These are phyloP conservation scores for Lathronympha strigana DNA, from an alignment of 2,888 invertebrate species.

Conservation along the genomic window DNA sequence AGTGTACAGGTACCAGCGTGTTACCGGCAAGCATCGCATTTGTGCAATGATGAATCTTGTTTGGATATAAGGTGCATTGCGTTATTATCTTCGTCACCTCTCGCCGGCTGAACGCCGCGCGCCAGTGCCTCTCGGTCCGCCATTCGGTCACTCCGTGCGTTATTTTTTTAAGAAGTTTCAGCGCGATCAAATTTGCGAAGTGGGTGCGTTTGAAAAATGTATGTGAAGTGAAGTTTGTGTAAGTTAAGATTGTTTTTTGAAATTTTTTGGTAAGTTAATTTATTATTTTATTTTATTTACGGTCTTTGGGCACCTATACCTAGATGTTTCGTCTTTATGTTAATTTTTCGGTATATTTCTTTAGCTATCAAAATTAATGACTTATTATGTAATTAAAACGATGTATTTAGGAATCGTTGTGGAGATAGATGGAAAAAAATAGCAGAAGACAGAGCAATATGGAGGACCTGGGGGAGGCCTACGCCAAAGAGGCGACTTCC, in stretches of 20 bases:
- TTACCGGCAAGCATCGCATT: constrained; percentile 4
- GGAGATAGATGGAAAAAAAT: too few relatives aligned
- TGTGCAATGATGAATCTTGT: constrained; percentile 1
- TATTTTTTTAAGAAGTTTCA: constrained; percentile 44
- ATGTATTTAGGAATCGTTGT: too few relatives aligned
- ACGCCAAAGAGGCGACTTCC: too few relatives aligned
- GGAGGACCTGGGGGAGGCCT: too few relatives aligned
- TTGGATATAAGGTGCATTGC: constrained; percentile 33
- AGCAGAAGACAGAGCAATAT: too few relatives aligned
- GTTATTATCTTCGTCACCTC: constrained; percentile 46
- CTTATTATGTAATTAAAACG: too few relatives aligned
- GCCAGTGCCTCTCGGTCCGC: constrained; percentile 55
- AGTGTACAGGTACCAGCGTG: background rate
- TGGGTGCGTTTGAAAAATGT: constrained; percentile 32
- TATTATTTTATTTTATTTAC: background rate
- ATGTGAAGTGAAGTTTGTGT: constrained; percentile 25
- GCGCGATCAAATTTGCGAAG: constrained; percentile 46
- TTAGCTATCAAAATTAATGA: too few relatives aligned
- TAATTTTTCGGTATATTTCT: too few relatives aligned
- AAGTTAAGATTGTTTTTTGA: background rate
- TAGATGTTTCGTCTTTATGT: too few relatives aligned
- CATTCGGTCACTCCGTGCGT: constrained; percentile 57
- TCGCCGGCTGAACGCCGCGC: constrained; percentile 34
- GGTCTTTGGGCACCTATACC: too few relatives aligned
- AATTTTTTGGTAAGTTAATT: constrained; percentile 13